phyloP scores from a whole-genome alignment of 2,888 invertebrate genomes.

The Drosophila percnosoma region DNA sequence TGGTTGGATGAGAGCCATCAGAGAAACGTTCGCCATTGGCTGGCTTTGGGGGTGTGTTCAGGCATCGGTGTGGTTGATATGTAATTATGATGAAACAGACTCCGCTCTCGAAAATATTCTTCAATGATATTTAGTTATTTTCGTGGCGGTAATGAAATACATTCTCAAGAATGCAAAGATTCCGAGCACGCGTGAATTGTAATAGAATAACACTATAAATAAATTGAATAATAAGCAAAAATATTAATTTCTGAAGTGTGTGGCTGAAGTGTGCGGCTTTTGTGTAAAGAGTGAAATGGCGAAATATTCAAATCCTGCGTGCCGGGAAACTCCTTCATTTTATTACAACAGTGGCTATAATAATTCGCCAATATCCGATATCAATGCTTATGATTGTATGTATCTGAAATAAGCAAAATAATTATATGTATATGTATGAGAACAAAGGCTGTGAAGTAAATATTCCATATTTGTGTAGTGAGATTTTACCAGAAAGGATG shows the following conservation, averaged over 20 bases:
- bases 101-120: conserved; percentile 17
- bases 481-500: neutral
- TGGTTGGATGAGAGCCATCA: conserved; percentile 16
- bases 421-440: neutral
- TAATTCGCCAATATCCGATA: conserved; percentile 47
- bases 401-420: conserved; percentile 8
- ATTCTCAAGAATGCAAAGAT: conserved; percentile 24
- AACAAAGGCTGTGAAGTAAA: neutral
- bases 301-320: conserved; percentile 44
- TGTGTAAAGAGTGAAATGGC: conserved; percentile 45
- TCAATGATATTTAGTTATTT: conserved; percentile 37
- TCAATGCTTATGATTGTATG: conserved; percentile 45
- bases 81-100: conserved; percentile 5
- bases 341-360: conserved; percentile 56
- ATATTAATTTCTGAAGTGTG: neutral
- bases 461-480: neutral
- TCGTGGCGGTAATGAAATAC: conserved; percentile 28
- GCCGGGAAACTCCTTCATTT: conserved; percentile 49
- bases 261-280: neutral
- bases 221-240: conserved; percentile 11
- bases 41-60: conserved; percentile 34
- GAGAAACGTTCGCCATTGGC: conserved; percentile 32
- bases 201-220: neutral
- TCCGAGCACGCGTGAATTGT: neutral
- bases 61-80: conserved; percentile 23